A percentile compares a stretch with the other conserved stretches of the same genome.
Conservation (phyloP, 2,888 invertebrate genomes). For the Cosmia trapezina region DNA sequence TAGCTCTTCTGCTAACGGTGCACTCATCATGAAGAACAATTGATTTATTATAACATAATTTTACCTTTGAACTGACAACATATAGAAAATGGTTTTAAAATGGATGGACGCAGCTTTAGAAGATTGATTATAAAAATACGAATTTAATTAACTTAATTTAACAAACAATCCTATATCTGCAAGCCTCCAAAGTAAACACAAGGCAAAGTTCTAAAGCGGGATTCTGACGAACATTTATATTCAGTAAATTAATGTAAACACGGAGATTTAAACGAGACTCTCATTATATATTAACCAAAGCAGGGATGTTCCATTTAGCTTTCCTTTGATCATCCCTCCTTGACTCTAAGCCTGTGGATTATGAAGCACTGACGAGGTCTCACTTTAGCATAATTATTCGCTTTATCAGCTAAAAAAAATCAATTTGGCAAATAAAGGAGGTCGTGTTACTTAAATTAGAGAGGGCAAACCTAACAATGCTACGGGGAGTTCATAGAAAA, state of each 20-base stretch:
- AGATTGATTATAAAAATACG: background rate
- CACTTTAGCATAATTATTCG: constrained; percentile 87
- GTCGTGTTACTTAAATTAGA: constrained; percentile 57
- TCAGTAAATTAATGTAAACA: constrained; percentile 87
- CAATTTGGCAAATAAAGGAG: constrained; percentile 74
- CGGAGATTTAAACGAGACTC: constrained; percentile 78
- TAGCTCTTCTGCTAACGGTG: constrained; percentile 8
- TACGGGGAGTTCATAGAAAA: background rate
- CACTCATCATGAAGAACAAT: background rate
- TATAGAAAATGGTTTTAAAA: background rate
- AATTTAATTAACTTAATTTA: constrained; percentile 19
- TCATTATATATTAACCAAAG: constrained; percentile 88
- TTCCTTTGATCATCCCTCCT: constrained; percentile 84
- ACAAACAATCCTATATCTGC: constrained; percentile 9
- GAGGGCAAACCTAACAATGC: constrained; percentile 26
- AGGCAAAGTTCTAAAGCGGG: constrained; percentile 52
- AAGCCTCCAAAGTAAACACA: constrained; percentile 28
- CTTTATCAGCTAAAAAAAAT: constrained; percentile 84
- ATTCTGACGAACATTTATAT: constrained; percentile 72
- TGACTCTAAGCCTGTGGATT: constrained; percentile 81
- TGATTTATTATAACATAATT: background rate
- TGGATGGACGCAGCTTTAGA: background rate
- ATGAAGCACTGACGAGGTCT: constrained; percentile 80
- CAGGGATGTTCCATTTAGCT: constrained; percentile 79
- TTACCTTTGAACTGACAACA: background rate